A percentile compares a stretch with the other conserved stretches of the same genome.
These are phyloP conservation scores for Acyrthosiphon pisum DNA, from an alignment of 1,140 invertebrate species.

Conservation along the genomic window DNA sequence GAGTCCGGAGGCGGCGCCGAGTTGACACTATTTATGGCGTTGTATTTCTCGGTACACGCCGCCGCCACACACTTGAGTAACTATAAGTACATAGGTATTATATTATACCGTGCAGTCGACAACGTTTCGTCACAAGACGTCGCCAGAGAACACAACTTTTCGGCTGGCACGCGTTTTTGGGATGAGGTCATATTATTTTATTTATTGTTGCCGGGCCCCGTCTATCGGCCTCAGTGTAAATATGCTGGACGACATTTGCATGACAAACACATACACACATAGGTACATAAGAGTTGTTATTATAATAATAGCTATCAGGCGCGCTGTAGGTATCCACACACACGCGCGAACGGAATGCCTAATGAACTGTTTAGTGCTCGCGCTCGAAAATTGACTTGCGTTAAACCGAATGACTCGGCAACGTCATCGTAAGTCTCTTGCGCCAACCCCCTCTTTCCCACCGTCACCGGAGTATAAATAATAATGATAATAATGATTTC, in stretches of 20 bases:
- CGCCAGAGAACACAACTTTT: neutral
- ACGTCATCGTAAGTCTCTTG: neutral
- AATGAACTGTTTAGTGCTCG: neutral
- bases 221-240: neutral
- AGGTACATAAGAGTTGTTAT: neutral
- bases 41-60: neutral
- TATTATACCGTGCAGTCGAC: neutral
- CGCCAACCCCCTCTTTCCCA: no score
- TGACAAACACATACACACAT: neutral
- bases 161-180: neutral
- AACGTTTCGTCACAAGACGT: neutral
- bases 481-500: neutral
- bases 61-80: neutral
- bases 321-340: neutral
- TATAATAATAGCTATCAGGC: neutral
- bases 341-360: neutral
- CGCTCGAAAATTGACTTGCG: neutral
- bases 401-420: neutral
- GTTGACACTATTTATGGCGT: slow-evolving; percentile 25
- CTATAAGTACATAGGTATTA: neutral
- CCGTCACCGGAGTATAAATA: neutral
- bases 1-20: neutral
- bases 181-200: neutral
- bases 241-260: slow-evolving; percentile 14
- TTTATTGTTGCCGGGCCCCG: neutral